A percentile compares a stretch with the other conserved stretches of the same genome.
These are phyloP conservation scores for Branchipolynoe longqiensis DNA, from an alignment of 2,888 invertebrate genomes.

Conservation along the genomic window DNA sequence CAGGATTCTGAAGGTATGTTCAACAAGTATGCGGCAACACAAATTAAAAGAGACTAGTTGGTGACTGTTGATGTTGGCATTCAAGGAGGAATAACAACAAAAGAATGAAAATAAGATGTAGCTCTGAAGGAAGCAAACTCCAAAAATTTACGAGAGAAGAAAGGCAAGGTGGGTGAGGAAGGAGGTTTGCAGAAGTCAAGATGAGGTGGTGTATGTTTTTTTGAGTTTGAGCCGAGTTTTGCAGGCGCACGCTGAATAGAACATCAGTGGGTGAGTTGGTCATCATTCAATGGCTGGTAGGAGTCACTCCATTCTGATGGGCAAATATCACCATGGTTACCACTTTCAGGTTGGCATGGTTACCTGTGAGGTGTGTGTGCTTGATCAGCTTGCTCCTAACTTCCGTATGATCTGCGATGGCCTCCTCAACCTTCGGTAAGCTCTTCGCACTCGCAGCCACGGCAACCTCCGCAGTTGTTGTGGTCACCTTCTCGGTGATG, in stretches of 20 bases:
- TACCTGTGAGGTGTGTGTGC: slow-evolving; percentile 32
- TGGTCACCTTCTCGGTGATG: not conserved
- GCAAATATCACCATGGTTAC: not conserved
- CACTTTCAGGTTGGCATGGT: not conserved
- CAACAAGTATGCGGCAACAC: too few relatives aligned
- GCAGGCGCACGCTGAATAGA: not conserved
- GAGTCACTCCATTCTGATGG: slow-evolving; percentile 37
- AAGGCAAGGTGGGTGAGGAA: not conserved
- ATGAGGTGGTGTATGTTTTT: not conserved
- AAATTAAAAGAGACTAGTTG: not conserved
- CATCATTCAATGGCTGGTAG: slow-evolving; percentile 40
- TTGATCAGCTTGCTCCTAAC: not conserved
- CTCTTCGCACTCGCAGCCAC: not conserved
- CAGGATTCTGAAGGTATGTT: too few relatives aligned
- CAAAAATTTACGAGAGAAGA: not conserved
- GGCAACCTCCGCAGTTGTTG: slow-evolving; percentile 25
- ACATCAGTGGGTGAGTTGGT: not conserved
- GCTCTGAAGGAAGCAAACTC: too few relatives aligned
- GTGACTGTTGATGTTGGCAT: not conserved
- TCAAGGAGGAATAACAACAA: not conserved
- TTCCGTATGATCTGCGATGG: not conserved
- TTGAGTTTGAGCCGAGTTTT: not conserved
- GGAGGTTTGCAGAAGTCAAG: not conserved
- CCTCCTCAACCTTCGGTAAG: not conserved
- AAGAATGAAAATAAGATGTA: not conserved